Percentiles rank a stretch among this genome's conserved stretches.
phyloP scores from a whole-genome alignment of 2,888 invertebrate species.

The Trissolcus japonicus region DNA sequence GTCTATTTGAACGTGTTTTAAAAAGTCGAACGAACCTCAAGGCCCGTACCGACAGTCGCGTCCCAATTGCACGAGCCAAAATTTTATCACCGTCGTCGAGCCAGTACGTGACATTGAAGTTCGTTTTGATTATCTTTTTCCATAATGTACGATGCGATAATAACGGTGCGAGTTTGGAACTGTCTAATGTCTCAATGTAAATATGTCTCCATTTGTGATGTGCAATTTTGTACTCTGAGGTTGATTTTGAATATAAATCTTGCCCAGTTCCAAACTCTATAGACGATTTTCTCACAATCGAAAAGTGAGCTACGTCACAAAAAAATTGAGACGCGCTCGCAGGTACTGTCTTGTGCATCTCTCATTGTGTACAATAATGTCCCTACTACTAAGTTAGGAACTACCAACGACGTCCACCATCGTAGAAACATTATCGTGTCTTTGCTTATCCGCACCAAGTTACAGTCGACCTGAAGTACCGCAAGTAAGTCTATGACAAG shows the following conservation, averaged over 20 bases:
- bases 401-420: constrained; percentile 58
- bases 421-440: constrained; percentile 58
- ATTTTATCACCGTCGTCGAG: constrained; percentile 8
- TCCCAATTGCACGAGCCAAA: constrained; percentile 45
- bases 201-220: constrained; percentile 14
- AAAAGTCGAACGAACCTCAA: constrained; percentile 12
- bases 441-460: constrained; percentile 53
- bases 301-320: neutral
- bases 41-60: constrained; percentile 14
- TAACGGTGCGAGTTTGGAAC: constrained; percentile 43
- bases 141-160: constrained; percentile 19
- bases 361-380: constrained; percentile 61
- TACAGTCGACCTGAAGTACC: constrained; percentile 62
- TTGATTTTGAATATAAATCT: constrained; percentile 23
- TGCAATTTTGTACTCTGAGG: constrained; percentile 51
- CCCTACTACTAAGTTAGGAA: constrained; percentile 68
- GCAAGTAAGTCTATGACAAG: constrained; percentile 60
- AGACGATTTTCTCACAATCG: constrained; percentile 16
- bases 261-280: constrained; percentile 47
- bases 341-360: constrained; percentile 67
- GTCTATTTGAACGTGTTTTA: constrained; percentile 7
- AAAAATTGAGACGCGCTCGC: constrained; percentile 49
- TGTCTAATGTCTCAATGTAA: constrained; percentile 16
- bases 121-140: neutral
- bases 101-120: constrained; percentile 20